Evolutionary conservation across 1,140 invertebrate species (phyloP), one percentile per base, ranked within the genome.

Genomic region (Charaxes varanes): DNA sequence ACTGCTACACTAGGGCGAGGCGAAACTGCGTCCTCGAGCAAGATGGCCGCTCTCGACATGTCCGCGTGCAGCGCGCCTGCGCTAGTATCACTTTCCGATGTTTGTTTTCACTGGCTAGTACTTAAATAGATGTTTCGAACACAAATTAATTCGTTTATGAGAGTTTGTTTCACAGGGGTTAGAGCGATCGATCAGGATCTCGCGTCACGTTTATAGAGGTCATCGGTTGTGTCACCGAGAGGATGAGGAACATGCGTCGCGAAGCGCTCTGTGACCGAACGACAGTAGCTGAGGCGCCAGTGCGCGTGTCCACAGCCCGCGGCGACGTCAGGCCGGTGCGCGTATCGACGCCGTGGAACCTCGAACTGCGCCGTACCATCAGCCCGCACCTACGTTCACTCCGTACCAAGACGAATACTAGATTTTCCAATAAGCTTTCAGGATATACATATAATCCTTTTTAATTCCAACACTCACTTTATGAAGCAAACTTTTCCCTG

Each of bases 1-100:
- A 46, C 49, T 68, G 43, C 34, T 48, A 62, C 47, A 63, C 62
- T 76, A 43, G 69, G 76, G 70, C 80, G 77, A 82, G 79, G 76
- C 74, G 68, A 78, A 72, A 77, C 60, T 74, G 70, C 63, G 72
- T 74, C 67, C 62, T 70, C 67, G 45, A 60, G 60, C 71, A 77
- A 77, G 66, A 76, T 81, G 73, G 77, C 77, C 70, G 79, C 66
- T 68, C 52, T 81, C 68, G 62, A 77, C 73, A 79, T 78, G 62
- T 67, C 73, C 72, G 61, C 62, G 63, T 47, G 58, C 37, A 50
- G 42, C 66, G 76, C 78, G 78, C 78, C 62, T 83, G 79, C 79
- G 79, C 73, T 59, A 62, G 35, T 65, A 55, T 51, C 64, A 67
- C 63, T 62, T 41, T 62, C 53, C 60, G 58, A 65, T 77, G 76